A percentile compares a stretch with the other conserved stretches of the same genome.
Conservation (phyloP, 2,888 invertebrate genomes). For the Drosophila picticornis region DNA sequence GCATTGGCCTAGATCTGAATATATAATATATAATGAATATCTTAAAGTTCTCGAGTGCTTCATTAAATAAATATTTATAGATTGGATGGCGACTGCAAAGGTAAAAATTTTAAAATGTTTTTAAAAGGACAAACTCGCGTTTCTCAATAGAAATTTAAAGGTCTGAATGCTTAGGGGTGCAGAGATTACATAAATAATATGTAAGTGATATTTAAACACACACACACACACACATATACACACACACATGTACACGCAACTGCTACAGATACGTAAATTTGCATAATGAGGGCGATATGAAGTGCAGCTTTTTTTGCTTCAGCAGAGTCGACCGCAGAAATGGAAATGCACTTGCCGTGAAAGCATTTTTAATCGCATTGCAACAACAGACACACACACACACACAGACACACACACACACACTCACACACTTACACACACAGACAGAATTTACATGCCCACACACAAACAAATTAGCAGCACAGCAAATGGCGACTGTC, state of each 20-base stretch:
- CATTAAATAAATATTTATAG: not conserved
- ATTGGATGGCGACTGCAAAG: not conserved
- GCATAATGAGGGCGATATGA: constrained; percentile 62
- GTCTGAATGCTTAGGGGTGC: not conserved
- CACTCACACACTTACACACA: not conserved
- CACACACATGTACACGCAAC: constrained; percentile 1
- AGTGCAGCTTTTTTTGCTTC: constrained; percentile 30
- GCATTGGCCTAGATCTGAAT: no score
- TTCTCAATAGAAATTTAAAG: not conserved
- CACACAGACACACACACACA: not conserved
- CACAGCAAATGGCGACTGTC: constrained; percentile 38
- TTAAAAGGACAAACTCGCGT: not conserved
- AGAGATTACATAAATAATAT: constrained; percentile 1
- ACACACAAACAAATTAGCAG: constrained; percentile 35
- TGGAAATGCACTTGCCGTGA: constrained; percentile 80
- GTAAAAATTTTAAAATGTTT: not conserved
- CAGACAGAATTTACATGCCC: not conserved
- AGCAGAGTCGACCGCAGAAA: constrained; percentile 67
- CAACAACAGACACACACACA: constrained; percentile 22
- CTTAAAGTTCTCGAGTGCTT: not conserved
- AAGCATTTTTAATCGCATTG: constrained; percentile 81
- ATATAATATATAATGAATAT: not conserved
- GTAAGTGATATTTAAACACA: constrained; percentile 3
- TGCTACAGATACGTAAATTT: constrained; percentile 28
- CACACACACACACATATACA: not conserved